Evolutionary conservation across 2,113 vertebrate species (phyloP), one percentile per base, ranked within the genome.

Genomic region (Piprites chloris): DNA sequence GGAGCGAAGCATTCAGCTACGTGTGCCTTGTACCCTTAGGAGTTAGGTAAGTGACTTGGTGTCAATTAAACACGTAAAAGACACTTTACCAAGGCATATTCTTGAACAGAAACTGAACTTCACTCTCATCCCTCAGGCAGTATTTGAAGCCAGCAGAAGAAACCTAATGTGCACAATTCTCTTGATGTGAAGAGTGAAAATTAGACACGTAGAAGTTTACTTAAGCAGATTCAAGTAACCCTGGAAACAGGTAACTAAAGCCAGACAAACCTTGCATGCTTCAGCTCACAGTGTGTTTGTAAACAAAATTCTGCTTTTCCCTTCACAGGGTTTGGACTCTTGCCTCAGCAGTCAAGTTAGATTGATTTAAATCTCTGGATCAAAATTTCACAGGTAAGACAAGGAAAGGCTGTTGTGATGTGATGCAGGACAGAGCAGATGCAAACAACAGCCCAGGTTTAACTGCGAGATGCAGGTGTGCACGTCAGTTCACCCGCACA

Each of bases 191-290:
- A 33, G 56, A 92, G 37, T 24, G 56, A 76, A 68, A 87, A 89
- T 92, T 24, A 53, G 87, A 85, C 85, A 42, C 52, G n/a, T 1
- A 9, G 72, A 90, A 56, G 56, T 89, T 96, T 55, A 14, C 41
- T 85, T 56, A 67, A 68, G 49, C 73, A 95, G 52, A 95, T 87
- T 85, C 55, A 52, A 84, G 86, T 86, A 84, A 92, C 83, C 83
- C 83, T 95, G 84, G 91, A 82, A 96, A 92, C 77, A 92, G 68
- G 94, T 72, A 85, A 49, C 56, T n/a, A 84, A 78, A 63, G 61
- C 56, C 80, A 94, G 65, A 22, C 69, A 87, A 89, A 52, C 62
- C 28, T 75, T 37, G 33, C 66, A 78, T 41, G 83, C 41, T 67
- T 35, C 72, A 71, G 46, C 76, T 92, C 83, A 84, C 75, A 66